Evolutionary conservation across 2,888 invertebrate genomes (phyloP), one percentile per base, ranked within the genome.

Genomic region (Perithous albicinctus): DNA sequence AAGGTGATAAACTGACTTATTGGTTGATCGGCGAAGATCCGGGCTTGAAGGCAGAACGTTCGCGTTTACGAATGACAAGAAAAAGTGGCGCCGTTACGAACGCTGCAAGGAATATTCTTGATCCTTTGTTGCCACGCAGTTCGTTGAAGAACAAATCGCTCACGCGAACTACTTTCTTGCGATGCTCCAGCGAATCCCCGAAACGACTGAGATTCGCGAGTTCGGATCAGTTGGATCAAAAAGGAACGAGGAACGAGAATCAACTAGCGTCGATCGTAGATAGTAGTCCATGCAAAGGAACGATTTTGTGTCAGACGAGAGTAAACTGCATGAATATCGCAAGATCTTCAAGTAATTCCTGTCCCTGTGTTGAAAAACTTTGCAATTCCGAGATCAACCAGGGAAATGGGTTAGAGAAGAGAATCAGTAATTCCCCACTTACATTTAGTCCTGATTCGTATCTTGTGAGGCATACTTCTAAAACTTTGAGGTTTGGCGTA

Each of bases 161-260:
- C 89, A 87, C 88, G 0, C 79, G 90, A 10, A 90, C 89, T 7
- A 89, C 88, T 2, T 90, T 93, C 38, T 91, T 87, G 87, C 94
- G 97, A 78, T 97, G 97, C 85, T 96, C 96, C 86, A 97, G 97
- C 91, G 97, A 97, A 92, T 97, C 97, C 83, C 97, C 97, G 66
- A 97, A 97, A 91, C 95, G 96, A 87, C 93, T 97, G 78, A 94
- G 97, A 81, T 97, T 97, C 89, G 97, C 96, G 1, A 95, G 96
- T 23, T 96, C 95, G 15, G 95, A 94, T 87, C 94, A 95, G 82
- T 91, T 96, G 84, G 94, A 95, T 89, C 94, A 94, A 64, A 94
- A 94, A 79, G 93, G 94, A 18, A 94, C 94, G 78, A 93, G 93
- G 46, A 86, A 87, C 12, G 87, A 80, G 85, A 93, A 93, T 1